phyloP scores from a whole-genome alignment of 2,113 vertebrate species.

The Colius striatus region DNA sequence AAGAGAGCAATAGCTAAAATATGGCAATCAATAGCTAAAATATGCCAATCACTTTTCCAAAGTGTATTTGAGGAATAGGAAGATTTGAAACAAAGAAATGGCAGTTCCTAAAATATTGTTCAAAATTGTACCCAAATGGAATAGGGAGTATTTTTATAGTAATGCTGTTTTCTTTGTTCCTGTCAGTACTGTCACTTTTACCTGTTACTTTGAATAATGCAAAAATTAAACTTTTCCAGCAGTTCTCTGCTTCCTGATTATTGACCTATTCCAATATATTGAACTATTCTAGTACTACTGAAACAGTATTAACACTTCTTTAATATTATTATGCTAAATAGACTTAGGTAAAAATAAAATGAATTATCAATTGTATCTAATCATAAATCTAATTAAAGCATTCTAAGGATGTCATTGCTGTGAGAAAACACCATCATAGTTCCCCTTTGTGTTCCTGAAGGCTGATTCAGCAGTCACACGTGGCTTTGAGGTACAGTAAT shows the following conservation, averaged over 20 bases:
- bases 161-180: not conserved
- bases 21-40: not conserved
- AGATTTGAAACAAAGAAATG: not conserved
- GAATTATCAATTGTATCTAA: not conserved
- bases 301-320: not conserved
- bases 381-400: not conserved
- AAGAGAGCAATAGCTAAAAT: not conserved
- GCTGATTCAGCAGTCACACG: not conserved
- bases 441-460: not conserved
- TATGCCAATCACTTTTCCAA: not conserved
- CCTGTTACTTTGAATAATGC: not conserved
- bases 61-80: not conserved
- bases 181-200: not conserved
- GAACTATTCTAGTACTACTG: not conserved
- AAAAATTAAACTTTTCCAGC: not conserved
- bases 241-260: not conserved
- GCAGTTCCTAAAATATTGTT: not conserved
- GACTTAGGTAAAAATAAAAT: not conserved
- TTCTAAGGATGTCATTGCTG: not conserved
- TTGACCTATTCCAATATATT: not conserved
- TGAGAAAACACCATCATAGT: not conserved
- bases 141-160: not conserved
- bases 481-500: not conserved
- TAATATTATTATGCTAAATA: not conserved
- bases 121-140: not conserved